These are phyloP conservation scores for Harpagoxenus sublaevis DNA, from an alignment of 2,888 invertebrate species.

Conservation along the genomic window DNA sequence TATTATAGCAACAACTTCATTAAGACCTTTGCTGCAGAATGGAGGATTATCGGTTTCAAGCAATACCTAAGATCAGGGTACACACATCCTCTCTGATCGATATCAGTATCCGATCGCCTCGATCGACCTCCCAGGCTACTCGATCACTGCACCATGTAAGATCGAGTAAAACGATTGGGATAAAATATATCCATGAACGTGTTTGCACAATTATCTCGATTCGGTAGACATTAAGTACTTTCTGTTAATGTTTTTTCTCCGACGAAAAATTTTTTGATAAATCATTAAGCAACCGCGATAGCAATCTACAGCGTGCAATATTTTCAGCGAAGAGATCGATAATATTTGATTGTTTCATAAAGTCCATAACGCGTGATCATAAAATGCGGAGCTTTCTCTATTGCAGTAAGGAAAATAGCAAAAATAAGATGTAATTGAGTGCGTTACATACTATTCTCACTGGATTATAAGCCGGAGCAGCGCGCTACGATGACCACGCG, in stretches of 20 bases:
- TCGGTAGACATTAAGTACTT: conserved; percentile 38
- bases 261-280: neutral
- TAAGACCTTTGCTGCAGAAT: conserved; percentile 74
- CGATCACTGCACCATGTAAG: conserved; percentile 48
- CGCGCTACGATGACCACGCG: neutral
- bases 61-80: conserved; percentile 72
- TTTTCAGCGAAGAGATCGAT: neutral
- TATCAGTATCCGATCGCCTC: conserved; percentile 68
- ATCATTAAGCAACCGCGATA: neutral
- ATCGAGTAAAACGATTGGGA: conserved; percentile 61
- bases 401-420: neutral
- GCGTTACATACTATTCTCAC: neutral
- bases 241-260: conserved; percentile 1
- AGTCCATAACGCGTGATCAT: neutral
- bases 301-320: neutral
- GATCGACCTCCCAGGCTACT: conserved; percentile 68
- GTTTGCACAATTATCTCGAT: conserved; percentile 72
- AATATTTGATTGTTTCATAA: conserved; percentile 13
- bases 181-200: conserved; percentile 77
- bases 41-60: conserved; percentile 82
- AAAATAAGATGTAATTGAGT: conserved; percentile 4
- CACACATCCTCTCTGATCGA: conserved; percentile 72
- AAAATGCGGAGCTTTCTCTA: conserved; percentile 14
- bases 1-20: conserved; percentile 73
- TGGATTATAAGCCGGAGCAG: neutral